phyloP scores from a whole-genome alignment of 2,888 invertebrate genomes.

The Mimas tiliae region DNA sequence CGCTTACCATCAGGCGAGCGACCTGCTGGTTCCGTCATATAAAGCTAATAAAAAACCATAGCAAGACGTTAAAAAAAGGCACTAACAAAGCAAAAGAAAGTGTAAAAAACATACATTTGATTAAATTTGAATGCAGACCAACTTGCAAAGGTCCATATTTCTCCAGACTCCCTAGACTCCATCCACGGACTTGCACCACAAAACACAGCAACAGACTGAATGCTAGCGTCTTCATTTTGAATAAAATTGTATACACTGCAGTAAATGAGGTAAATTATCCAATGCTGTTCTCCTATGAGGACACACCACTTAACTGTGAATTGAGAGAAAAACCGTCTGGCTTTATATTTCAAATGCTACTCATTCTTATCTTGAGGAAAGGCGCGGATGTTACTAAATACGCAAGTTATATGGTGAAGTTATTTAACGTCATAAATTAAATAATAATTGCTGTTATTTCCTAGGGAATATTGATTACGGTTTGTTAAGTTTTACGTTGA shows the following conservation, averaged over 20 bases:
- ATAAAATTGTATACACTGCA: neutral
- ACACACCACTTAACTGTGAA: conserved; percentile 17
- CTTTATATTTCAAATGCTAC: conserved; percentile 2
- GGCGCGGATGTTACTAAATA: neutral
- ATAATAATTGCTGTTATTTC: neutral
- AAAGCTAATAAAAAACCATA: too few species aligned
- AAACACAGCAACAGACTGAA: conserved; percentile 43
- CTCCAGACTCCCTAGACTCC: conserved; percentile 64
- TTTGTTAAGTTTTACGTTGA: neutral
- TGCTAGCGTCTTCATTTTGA: conserved; percentile 36
- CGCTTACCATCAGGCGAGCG: too few species aligned
- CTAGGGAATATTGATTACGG: neutral
- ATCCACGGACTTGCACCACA: conserved; percentile 41
- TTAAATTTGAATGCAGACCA: conserved; percentile 59
- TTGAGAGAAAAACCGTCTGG: neutral
- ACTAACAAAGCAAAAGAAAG: neutral
- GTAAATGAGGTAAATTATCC: neutral
- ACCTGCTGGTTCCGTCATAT: too few species aligned
- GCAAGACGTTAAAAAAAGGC: too few species aligned
- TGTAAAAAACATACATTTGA: conserved; percentile 68
- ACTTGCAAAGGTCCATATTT: conserved; percentile 71
- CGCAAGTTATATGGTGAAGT: neutral
- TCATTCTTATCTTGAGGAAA: conserved; percentile 22
- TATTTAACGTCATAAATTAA: conserved; percentile 1
- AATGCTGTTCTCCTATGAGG: conserved; percentile 14